Percentiles rank a stretch among this genome's conserved stretches.
These are phyloP conservation scores for Balearica regulorum DNA, from an alignment of 2,797 vertebrate species.

Conservation along the genomic window DNA sequence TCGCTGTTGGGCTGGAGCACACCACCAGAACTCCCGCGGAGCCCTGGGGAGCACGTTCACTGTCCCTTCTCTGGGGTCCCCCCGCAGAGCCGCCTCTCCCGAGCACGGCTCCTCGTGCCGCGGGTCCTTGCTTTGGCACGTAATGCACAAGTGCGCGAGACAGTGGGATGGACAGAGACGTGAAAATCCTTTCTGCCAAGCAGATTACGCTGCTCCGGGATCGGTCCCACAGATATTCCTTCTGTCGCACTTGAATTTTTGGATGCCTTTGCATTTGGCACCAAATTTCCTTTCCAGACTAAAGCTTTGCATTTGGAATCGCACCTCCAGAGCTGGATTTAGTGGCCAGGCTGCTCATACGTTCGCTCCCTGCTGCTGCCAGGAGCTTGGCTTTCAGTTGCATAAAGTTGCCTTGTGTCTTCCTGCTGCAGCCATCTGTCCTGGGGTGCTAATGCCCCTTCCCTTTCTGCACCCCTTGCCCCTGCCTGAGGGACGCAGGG, in stretches of 20 bases:
- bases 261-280: conserved; percentile 49
- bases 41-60: fast-evolving
- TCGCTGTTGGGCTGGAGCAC: fast-evolving
- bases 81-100: background rate
- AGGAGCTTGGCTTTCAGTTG: background rate
- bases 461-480: background rate
- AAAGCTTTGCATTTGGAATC: conserved; percentile 40
- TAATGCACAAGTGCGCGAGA: background rate
- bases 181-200: conserved; percentile 3
- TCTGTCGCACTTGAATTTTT: conserved; percentile 48
- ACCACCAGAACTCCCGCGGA: fast-evolving
- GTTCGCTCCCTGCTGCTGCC: background rate
- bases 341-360: conserved; percentile 54
- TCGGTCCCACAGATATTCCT: conserved; percentile 10
- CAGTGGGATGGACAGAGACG: background rate
- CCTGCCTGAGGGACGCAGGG: background rate
- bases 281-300: conserved; percentile 30
- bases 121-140: background rate
- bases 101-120: background rate
- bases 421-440: background rate
- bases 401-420: background rate
- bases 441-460: background rate
- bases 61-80: background rate
- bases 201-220: conserved; percentile 8
- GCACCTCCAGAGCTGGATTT: conserved; percentile 32